Evolutionary conservation across 1,140 invertebrate species (phyloP), one percentile per base, ranked within the genome.

Genomic region (Zaprionus kolodkinae): DNA sequence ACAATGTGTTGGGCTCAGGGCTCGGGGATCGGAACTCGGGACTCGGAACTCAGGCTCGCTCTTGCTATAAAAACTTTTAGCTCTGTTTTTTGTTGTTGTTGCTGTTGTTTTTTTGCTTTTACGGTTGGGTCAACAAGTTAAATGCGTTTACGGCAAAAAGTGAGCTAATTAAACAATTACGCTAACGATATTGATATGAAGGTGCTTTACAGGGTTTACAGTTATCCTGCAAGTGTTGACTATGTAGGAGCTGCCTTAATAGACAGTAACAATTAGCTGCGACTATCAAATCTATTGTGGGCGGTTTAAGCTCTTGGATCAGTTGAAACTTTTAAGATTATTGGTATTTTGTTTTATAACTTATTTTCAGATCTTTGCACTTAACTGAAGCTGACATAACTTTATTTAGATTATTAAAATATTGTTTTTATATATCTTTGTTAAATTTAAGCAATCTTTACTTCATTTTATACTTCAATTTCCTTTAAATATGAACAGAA

Each of bases 111-210:
- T 21, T 50, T 17, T 50, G 17, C 45, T 9, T 50, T 50, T n/a
- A 7, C 45, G 21, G 45, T 30, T 27, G 21, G 21, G 52, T 30
- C 52, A 55, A 45, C 40, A 61, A 61, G 21, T 45, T 45, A 45
- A 61, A 57, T 33, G 17, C 55, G 33, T 35, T 33, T 36, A 38
- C 43, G 35, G n/a, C 21, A 60, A 48, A 70, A 70, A 57, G 40
- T 60, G 35, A 59, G 45, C 60, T 75, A 75, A 75, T 75, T 75
- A 60, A 75, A 75, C 72, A 75, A 75, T 75, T 75, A 71, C 43
- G 67, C 35, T 60, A 64, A 71, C 72, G 61, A 71, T 71, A 75
- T 75, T 59, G 67, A 57, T 38, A 69, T 54, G 48, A 3, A 57
- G 62, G 45, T 50, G 45, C 45, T 50, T 50, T 50, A 50, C 45